Evolutionary conservation across 2,888 invertebrate species (phyloP).

Genomic region (Itoplectis maculator): DNA sequence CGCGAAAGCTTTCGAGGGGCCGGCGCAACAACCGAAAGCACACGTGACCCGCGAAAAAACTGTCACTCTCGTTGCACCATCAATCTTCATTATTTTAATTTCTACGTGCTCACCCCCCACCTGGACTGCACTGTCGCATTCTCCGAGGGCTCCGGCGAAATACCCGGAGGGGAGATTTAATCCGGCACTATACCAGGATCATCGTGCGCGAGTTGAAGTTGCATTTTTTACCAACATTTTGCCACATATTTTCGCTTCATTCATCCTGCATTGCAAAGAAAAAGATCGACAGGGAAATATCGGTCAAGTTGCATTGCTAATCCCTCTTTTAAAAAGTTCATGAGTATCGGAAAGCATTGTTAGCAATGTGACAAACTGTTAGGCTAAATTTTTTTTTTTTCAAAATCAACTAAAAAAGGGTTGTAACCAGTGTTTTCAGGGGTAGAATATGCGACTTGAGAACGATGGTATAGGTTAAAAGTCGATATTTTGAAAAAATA

Average conservation of each 20-base stretch:
- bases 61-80: constrained; percentile 69
- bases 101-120: constrained; percentile 62
- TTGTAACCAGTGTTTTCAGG: too few relatives aligned
- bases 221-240: neutral
- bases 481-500: too few relatives aligned
- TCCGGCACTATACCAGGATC: constrained; percentile 54
- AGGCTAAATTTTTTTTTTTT: too few relatives aligned
- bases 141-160: constrained; percentile 52
- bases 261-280: neutral
- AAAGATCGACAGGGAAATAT: neutral
- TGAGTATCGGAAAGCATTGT: too few relatives aligned
- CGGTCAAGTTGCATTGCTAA: neutral
- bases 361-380: too few relatives aligned
- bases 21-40: constrained; percentile 26
- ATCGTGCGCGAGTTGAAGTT: neutral
- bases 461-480: too few relatives aligned
- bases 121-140: neutral
- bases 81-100: constrained; percentile 77
- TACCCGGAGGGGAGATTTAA: constrained; percentile 66
- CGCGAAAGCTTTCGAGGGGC: constrained; percentile 16
- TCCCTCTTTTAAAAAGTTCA: too few relatives aligned
- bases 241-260: neutral
- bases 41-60: constrained; percentile 65
- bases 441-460: too few relatives aligned
- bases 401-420: too few relatives aligned